phyloP scores from a whole-genome alignment of 2,888 invertebrate species.

The Acleris emargana region DNA sequence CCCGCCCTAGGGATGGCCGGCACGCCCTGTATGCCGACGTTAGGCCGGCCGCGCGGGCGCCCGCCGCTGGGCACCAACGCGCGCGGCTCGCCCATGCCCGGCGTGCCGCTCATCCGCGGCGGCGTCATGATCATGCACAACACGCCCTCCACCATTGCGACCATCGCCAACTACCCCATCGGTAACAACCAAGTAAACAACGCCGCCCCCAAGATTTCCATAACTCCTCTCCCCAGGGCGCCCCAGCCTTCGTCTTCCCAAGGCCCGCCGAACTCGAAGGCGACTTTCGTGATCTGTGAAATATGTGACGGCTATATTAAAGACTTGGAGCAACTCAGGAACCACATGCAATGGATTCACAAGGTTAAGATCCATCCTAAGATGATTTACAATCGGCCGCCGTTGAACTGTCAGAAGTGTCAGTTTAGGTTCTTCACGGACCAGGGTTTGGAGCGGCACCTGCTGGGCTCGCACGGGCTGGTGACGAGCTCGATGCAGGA shows the following conservation, averaged over 20 bases:
- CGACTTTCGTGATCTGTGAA: constrained; percentile 97
- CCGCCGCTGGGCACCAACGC: constrained; percentile 64
- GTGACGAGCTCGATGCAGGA: constrained; percentile 98
- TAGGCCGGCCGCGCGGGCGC: constrained; percentile 77
- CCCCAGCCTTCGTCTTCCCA: constrained; percentile 76
- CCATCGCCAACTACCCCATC: constrained; percentile 74
- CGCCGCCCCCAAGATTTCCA: constrained; percentile 94
- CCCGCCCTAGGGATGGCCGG: constrained; percentile 63
- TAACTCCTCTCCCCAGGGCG: constrained; percentile 93
- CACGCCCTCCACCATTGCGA: constrained; percentile 74
- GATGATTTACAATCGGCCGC: constrained; percentile 97
- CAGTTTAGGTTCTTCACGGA: constrained; percentile 98
- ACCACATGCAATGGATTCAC: constrained; percentile 99
- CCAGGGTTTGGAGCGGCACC: constrained; percentile 97
- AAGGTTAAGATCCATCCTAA: constrained; percentile 98
- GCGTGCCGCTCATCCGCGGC: constrained; percentile 77
- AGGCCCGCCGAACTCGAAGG: constrained; percentile 83
- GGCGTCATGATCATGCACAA: constrained; percentile 89
- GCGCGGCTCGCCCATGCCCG: constrained; percentile 65
- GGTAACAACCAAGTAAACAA: constrained; percentile 65
- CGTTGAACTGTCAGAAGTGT: constrained; percentile 97
- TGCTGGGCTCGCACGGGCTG: constrained; percentile 96
- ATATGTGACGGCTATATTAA: constrained; percentile 99
- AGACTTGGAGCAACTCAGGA: constrained; percentile 96
- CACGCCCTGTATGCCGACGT: constrained; percentile 61